Evolutionary conservation across 1,140 invertebrate genomes (phyloP), one percentile per base, ranked within the genome.

Genomic region (Dryas iulia): DNA sequence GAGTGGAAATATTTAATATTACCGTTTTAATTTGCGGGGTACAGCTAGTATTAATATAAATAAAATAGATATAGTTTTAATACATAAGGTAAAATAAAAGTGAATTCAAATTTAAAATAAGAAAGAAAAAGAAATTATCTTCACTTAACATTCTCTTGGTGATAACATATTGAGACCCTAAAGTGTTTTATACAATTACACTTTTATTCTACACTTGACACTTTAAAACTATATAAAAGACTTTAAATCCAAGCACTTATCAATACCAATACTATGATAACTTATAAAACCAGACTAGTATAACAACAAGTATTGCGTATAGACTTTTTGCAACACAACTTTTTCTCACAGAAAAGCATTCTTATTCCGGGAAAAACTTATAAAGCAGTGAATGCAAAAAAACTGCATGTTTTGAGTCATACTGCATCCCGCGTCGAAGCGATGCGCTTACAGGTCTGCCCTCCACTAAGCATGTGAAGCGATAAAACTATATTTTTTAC

Each of bases 331-430:
- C 11, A n/a, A 10, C 5, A 10, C 8, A 60, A 21, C 21, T 68
- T 68, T 68, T 68, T 62, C 66, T 62, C 33, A 47, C 28, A 56
- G 47, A 68, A 54, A 54, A 62, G 59, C 54, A 61, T 67, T 66
- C 39, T 54, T 68, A 68, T 68, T 68, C 66, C 59, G 30, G 24
- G 66, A 68, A 68, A 68, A 68, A 61, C 66, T 61, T 28, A 30
- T 59, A 67, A 33, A 67, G 65, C 28, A 35, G 14, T 60, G 52
- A 25, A 21, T 12, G 59, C 14, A 62, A 68, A 68, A 68, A n/a
- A 68, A 28, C 2, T 12, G 26, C 28, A 18, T 33, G 65, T 62
- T 59, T 67, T 26, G 28, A 56, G 24, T 10, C 23, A 54, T 25
- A 54, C 58, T 60, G 18, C 28, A 59, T 60, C 39, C 35, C 10